Base-by-base conservation (phyloP, 1,140 invertebrate genomes). In the Augochlora pura region DNA sequence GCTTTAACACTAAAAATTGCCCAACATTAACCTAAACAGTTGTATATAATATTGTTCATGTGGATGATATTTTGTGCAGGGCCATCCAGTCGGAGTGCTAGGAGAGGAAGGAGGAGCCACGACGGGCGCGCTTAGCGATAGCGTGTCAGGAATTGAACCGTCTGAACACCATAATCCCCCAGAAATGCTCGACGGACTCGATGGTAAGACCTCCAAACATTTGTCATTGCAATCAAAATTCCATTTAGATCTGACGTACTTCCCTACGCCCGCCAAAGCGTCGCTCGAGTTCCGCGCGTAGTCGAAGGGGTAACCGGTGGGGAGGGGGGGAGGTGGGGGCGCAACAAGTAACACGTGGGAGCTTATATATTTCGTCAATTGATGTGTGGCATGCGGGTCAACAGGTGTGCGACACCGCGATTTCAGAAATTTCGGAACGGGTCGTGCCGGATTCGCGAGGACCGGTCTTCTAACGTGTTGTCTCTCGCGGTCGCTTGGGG, bases 121-220 rank as follows among this genome's bases (percentile, higher is more conserved):
- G 71, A 77, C 90, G 81, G 90, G 90, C 62, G 77, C 91, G 75
- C 89, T 92, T 65, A 92, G 91, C 78, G 92, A 93, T 77, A 90
- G 88, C 78, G 85, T 91, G 82, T 82, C 89, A 76, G 91, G 89
- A 75, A 88, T 91, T 23, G 92, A 93, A 87, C 87, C 90, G 81
- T 92, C 92, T 49, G 92, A 93, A 77, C 91, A 93, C 59, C 91
- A 92, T 84, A 93, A 92, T 88, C 92, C 91, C 81, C 92, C 91
- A 59, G 92, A 93, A 91, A 91, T 91, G 89, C 88, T 93, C 82
- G 92, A 93, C 87, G 92, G 92, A 90, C 90, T 92, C 81, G 92
- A 93, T 93, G 92, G 92, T 93, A 93, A 93, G 92, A 93, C 63
- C 72, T 77, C 86, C 25, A 87, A 73, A 82, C 78, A 76, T 78